phyloP scores from a whole-genome alignment of 37 sponge, comb jelly and placozoan genomes.

The Geodia barretti region DNA sequence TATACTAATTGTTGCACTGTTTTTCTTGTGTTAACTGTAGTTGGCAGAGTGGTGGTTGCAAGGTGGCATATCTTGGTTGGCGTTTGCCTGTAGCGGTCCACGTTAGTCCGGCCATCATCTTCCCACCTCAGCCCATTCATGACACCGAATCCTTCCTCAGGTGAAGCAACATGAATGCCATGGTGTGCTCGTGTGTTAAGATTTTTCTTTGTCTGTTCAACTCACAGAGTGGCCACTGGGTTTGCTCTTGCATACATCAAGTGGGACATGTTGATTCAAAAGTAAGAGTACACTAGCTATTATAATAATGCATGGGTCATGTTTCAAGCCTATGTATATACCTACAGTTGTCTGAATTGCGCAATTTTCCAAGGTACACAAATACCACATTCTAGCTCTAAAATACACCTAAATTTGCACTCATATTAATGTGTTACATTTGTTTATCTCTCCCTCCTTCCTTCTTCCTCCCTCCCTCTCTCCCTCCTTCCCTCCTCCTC shows the following conservation, averaged over 20 bases:
- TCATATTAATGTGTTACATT: no score
- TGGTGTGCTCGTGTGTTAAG: no score
- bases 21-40: conserved; percentile 46
- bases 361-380: no score
- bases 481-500: neutral
- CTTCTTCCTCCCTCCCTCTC: conserved; percentile 7
- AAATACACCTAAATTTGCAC: no score
- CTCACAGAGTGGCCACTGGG: neutral
- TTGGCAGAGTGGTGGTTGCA: conserved; percentile 91
- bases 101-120: conserved; percentile 66
- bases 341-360: no score
- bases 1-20: no score
- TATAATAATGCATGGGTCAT: no score
- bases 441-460: neutral
- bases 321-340: no score
- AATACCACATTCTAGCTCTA: no score
- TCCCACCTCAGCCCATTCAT: conserved; percentile 20
- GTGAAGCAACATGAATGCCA: no score
- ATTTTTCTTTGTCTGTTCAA: neutral
- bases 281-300: neutral
- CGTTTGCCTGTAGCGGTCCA: conserved; percentile 72
- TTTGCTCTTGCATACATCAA: neutral
- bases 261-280: neutral
- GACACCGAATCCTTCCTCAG: conserved; percentile 14
- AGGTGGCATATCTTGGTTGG: conserved; percentile 81